A percentile compares a stretch with the other conserved stretches of the same genome.
Evolutionary conservation across 2,797 vertebrate genomes (phyloP).

Genomic region (Aselliscus stoliczkanus): DNA sequence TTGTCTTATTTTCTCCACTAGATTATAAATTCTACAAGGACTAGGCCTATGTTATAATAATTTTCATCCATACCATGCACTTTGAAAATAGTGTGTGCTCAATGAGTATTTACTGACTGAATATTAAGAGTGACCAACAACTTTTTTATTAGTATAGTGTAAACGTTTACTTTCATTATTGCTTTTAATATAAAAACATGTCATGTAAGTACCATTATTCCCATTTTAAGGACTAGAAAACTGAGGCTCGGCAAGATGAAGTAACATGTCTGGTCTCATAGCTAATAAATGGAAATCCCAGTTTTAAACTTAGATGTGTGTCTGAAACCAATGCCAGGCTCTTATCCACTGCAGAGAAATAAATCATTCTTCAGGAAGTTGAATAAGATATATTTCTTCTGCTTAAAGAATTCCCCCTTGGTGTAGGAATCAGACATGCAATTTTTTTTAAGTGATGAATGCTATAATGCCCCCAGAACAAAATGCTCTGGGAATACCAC

Average conservation of each 20-base stretch:
- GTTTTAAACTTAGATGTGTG: background rate
- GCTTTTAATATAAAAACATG: background rate
- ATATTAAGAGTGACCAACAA: background rate
- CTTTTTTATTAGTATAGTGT: background rate
- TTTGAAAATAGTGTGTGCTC: background rate
- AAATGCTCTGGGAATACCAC: background rate
- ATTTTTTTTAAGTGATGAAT: background rate
- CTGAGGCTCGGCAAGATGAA: background rate
- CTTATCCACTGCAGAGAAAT: background rate
- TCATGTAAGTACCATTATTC: background rate
- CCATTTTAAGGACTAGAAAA: background rate
- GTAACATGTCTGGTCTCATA: background rate
- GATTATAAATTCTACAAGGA: background rate
- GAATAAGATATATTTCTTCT: background rate
- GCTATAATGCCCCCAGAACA: background rate
- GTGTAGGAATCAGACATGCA: background rate
- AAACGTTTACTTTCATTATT: background rate
- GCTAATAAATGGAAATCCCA: background rate
- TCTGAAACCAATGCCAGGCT: background rate
- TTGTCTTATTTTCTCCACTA: background rate
- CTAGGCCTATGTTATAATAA: background rate
- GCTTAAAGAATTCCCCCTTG: background rate
- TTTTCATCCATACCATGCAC: background rate
- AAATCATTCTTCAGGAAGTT: background rate
- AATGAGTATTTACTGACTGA: background rate